These are phyloP conservation scores for Bombus soroeensis DNA, from an alignment of 1,140 invertebrate genomes.

Conservation along the genomic window DNA sequence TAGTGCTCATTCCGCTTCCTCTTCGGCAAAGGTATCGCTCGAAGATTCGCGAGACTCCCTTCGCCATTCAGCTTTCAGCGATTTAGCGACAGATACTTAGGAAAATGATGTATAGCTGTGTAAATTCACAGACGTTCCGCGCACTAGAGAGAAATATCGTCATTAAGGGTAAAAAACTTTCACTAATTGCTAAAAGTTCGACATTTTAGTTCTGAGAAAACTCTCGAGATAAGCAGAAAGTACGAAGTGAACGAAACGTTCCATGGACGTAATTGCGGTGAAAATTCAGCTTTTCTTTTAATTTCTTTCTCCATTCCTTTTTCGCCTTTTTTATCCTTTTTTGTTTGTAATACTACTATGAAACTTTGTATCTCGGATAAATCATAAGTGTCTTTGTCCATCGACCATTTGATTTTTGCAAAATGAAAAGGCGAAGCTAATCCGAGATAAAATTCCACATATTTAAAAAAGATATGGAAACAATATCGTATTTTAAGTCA, in stretches of 20 bases:
- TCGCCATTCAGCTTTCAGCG: slow-evolving; percentile 1
- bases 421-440: too few species aligned
- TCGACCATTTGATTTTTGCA: neutral
- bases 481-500: too few species aligned
- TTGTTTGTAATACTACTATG: neutral
- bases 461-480: neutral
- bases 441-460: neutral
- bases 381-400: neutral
- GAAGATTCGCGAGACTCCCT: neutral
- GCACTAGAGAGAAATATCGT: neutral
- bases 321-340: too few species aligned
- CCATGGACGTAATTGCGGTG: slow-evolving; percentile 1
- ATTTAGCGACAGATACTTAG: neutral
- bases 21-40: neutral
- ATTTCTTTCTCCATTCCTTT: neutral
- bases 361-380: neutral
- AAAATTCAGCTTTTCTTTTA: neutral
- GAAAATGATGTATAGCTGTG: neutral
- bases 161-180: neutral
- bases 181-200: neutral
- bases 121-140: neutral
- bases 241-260: neutral
- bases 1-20: neutral
- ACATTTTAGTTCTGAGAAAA: neutral
- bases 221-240: neutral